Evolutionary conservation across 2,888 invertebrate species (phyloP).

Genomic region (Selenia dentaria): DNA sequence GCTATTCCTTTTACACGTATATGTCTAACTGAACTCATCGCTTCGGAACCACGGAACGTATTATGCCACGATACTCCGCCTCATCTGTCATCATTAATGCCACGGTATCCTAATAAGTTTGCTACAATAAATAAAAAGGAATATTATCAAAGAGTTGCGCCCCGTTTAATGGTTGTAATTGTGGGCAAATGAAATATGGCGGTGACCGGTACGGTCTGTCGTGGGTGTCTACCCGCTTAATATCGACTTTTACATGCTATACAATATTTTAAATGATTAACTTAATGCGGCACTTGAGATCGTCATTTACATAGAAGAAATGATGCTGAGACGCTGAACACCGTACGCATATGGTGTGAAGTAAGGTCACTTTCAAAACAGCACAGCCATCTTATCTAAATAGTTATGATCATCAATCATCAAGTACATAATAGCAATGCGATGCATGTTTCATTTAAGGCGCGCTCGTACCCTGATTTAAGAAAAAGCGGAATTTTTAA

Average conservation of each 20-base stretch:
- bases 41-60: slow-evolving; percentile 60
- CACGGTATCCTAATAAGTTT: slow-evolving; percentile 81
- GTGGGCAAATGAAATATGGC: slow-evolving; percentile 80
- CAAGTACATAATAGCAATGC: slow-evolving; percentile 51
- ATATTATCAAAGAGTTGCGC: slow-evolving; percentile 78
- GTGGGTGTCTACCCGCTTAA: slow-evolving; percentile 75
- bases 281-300: slow-evolving; percentile 62
- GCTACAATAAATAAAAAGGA: slow-evolving; percentile 77
- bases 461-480: too few relatives aligned
- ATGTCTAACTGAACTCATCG: slow-evolving; percentile 39
- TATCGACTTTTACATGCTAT: slow-evolving; percentile 78
- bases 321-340: slow-evolving; percentile 46
- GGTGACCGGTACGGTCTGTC: slow-evolving; percentile 57
- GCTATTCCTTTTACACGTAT: slow-evolving; percentile 20
- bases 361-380: slow-evolving; percentile 51
- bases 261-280: slow-evolving; percentile 73
- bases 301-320: slow-evolving; percentile 59
- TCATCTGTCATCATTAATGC: slow-evolving; percentile 84
- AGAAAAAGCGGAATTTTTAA: too few relatives aligned
- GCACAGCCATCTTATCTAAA: too few relatives aligned
- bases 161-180: slow-evolving; percentile 81
- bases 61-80: slow-evolving; percentile 67
- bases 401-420: too few relatives aligned
- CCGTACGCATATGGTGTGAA: slow-evolving; percentile 51
- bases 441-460: slow-evolving; percentile 36